Evolutionary conservation across 1,140 invertebrate species (phyloP), one percentile per base, ranked within the genome.

Genomic region (Zaprionus camerounensis): DNA sequence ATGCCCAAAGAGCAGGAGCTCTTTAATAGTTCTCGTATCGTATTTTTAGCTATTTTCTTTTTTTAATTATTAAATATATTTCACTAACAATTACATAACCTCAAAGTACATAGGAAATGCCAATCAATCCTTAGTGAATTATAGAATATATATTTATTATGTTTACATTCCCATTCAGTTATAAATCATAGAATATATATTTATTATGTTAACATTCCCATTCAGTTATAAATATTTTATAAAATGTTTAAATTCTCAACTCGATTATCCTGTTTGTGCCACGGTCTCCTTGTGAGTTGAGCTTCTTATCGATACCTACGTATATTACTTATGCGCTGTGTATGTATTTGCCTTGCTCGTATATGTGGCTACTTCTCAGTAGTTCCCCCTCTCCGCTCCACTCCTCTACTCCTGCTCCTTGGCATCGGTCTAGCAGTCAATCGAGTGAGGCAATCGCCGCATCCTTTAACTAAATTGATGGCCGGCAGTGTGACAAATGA

Each of bases 381-480:
- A 51, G 15, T 38, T 5, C 6, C 31, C 36, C 9, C 13, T 56
- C 24, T 24, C 20, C 24, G 13, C 17, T 12, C 13, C 28, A 2
- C 28, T 31, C 5, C 26, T 28, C 26, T 28, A 7, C 36, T 13
- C n/a, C 7, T 5, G 17, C 6, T 20, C 11, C 26, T n/a, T 15
- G 5, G 7, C 41, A 17, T 9, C n/a, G 7, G 7, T 41, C 38
- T 17, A 46, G 41, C 41, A 46, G 41, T 46, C 41, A 17, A 46
- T 46, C 7, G 78, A 78, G 76, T 51, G 56, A 69, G 69, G 73
- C 74, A 75, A 63, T 67, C 65, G 55, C 55, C 72, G 77, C 84
- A 87, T 90, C 84, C 85, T 88, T 88, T 78, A 44, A 51, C 64
- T 62, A 79, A 90, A 90, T 81, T 79, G 81, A 87, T 88, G 76